These are phyloP conservation scores for Germaria angustata DNA, from an alignment of 2,888 invertebrate species.

Conservation along the genomic window DNA sequence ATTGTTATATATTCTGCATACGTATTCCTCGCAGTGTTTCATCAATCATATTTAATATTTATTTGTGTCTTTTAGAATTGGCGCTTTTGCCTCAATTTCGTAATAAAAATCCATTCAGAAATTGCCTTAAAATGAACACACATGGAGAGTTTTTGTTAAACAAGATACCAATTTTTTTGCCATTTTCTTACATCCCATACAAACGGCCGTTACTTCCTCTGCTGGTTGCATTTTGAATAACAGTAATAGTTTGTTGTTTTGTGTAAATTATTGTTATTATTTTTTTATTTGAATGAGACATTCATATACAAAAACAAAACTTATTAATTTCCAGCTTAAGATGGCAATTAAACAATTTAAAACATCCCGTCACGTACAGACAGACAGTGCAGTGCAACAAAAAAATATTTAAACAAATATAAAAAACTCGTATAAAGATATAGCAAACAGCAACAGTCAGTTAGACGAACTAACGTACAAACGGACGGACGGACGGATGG, in stretches of 20 bases:
- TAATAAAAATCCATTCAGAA: slow-evolving; percentile 38
- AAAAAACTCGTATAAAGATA: slow-evolving; percentile 29
- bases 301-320: slow-evolving; percentile 55
- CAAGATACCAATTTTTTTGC: slow-evolving; percentile 18
- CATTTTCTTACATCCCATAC: slow-evolving; percentile 55
- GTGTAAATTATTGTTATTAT: slow-evolving; percentile 45
- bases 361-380: slow-evolving; percentile 77
- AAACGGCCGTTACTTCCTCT: slow-evolving; percentile 71
- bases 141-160: neutral
- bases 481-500: neutral
- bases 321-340: slow-evolving; percentile 75
- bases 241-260: slow-evolving; percentile 62
- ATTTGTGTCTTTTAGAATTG: neutral
- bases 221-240: slow-evolving; percentile 59
- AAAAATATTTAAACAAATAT: neutral
- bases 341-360: slow-evolving; percentile 75
- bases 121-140: neutral
- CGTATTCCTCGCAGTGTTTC: too few species aligned
- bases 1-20: too few species aligned
- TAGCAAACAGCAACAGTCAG: neutral
- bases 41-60: too few species aligned
- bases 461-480: neutral
- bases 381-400: slow-evolving; percentile 41
- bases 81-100: neutral
- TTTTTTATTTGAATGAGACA: slow-evolving; percentile 10